Conservation (phyloP, 2,888 invertebrate genomes). For the Andrena marginata region DNA sequence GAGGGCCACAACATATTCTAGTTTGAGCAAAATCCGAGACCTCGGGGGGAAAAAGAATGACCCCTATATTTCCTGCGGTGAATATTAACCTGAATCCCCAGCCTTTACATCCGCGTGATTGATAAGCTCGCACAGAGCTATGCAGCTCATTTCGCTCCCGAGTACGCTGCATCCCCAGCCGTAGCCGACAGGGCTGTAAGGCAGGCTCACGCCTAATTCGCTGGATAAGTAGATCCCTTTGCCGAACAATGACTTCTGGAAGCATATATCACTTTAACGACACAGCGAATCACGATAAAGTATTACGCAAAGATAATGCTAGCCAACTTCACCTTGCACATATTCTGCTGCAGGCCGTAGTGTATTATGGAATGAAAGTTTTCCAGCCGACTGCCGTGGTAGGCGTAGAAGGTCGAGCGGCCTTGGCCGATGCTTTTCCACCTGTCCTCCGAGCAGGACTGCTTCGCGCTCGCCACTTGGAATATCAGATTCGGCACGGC, state of each 20-base stretch:
- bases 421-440: constrained; percentile 87
- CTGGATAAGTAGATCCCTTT: constrained; percentile 92
- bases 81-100: constrained; percentile 77
- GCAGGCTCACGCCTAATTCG: constrained; percentile 90
- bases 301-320: not conserved
- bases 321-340: constrained; percentile 87
- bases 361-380: constrained; percentile 93
- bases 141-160: constrained; percentile 91
- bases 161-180: constrained; percentile 92
- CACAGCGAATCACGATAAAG: not conserved
- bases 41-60: no score
- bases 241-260: constrained; percentile 85
- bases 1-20: no score
- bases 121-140: constrained; percentile 93
- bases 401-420: constrained; percentile 89
- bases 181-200: constrained; percentile 90
- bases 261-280: constrained; percentile 6
- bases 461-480: constrained; percentile 87
- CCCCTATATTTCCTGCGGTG: not conserved
- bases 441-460: constrained; percentile 87
- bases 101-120: constrained; percentile 88
- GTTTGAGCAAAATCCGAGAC: no score
- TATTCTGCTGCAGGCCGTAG: constrained; percentile 91
- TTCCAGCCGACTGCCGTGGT: constrained; percentile 93
- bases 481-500: constrained; percentile 89